Evolutionary conservation across 2,888 invertebrate genomes (phyloP).

Genomic region (Lasius fuliginosus): DNA sequence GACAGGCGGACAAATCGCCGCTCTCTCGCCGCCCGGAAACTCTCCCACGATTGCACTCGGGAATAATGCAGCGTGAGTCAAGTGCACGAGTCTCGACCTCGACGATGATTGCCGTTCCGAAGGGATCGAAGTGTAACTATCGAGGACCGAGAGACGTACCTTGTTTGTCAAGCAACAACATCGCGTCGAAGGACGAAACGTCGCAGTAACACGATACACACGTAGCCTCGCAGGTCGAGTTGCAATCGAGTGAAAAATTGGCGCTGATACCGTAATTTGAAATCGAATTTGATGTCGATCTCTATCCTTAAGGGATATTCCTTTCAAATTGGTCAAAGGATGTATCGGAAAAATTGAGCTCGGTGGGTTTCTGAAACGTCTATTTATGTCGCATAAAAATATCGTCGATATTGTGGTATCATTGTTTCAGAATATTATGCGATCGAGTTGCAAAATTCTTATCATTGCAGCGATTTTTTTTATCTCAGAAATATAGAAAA

Average conservation of each 20-base stretch:
- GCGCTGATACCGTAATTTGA: not conserved
- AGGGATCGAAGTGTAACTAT: constrained; percentile 45
- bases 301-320: not conserved
- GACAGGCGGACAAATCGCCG: constrained; percentile 47
- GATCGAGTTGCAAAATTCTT: not conserved
- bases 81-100: constrained; percentile 11
- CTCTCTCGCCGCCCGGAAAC: constrained; percentile 39
- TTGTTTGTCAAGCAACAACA: constrained; percentile 41
- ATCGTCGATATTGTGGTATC: not conserved
- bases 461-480: not conserved
- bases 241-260: constrained; percentile 3
- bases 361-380: not conserved
- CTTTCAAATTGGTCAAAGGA: not conserved
- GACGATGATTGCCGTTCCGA: constrained; percentile 47
- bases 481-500: not conserved
- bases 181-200: constrained; percentile 11
- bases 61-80: constrained; percentile 48
- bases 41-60: constrained; percentile 49
- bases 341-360: not conserved
- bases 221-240: not conserved
- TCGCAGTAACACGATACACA: not conserved
- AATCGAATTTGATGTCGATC: not conserved
- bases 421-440: not conserved
- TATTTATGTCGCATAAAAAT: not conserved
- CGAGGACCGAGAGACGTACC: constrained; percentile 14